Percentiles rank a stretch among this genome's conserved stretches.
These are phyloP conservation scores for Drosophila borealis DNA, from an alignment of 2,888 invertebrate species.

Conservation along the genomic window DNA sequence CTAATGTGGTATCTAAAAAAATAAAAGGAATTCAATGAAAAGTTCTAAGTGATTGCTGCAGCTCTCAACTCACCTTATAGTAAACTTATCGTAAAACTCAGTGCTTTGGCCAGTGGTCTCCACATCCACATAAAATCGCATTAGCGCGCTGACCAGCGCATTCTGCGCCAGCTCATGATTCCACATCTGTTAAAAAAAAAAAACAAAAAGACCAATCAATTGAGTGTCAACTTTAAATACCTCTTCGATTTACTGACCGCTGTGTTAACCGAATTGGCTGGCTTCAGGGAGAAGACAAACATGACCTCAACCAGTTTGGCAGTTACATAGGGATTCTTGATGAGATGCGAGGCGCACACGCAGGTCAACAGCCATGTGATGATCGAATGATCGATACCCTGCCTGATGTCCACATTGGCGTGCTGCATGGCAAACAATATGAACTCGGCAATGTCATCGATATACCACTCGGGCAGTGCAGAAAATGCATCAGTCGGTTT, in stretches of 20 bases:
- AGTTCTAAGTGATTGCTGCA: not conserved
- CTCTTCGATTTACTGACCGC: constrained; percentile 67
- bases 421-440: constrained; percentile 95
- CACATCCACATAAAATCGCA: constrained; percentile 99
- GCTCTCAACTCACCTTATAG: constrained; percentile 88
- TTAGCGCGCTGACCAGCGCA: constrained; percentile 93
- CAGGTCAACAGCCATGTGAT: constrained; percentile 95
- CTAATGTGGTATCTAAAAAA: constrained; percentile 93
- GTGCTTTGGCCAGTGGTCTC: constrained; percentile 99
- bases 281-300: constrained; percentile 91
- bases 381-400: constrained; percentile 92
- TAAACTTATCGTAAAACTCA: constrained; percentile 99
- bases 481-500: constrained; percentile 91
- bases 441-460: constrained; percentile 99
- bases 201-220: constrained; percentile 44
- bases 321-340: constrained; percentile 98
- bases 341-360: constrained; percentile 94
- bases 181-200: constrained; percentile 91
- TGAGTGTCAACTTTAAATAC: not conserved
- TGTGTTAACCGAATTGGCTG: constrained; percentile 85
- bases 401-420: constrained; percentile 87
- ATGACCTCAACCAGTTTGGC: constrained; percentile 98
- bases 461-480: constrained; percentile 98
- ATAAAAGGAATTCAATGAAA: not conserved
- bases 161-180: constrained; percentile 93